A percentile compares a stretch with the other conserved stretches of the same genome.
These are phyloP conservation scores for Casuarius casuarius DNA, from an alignment of 2,113 vertebrate genomes.

Conservation along the genomic window DNA sequence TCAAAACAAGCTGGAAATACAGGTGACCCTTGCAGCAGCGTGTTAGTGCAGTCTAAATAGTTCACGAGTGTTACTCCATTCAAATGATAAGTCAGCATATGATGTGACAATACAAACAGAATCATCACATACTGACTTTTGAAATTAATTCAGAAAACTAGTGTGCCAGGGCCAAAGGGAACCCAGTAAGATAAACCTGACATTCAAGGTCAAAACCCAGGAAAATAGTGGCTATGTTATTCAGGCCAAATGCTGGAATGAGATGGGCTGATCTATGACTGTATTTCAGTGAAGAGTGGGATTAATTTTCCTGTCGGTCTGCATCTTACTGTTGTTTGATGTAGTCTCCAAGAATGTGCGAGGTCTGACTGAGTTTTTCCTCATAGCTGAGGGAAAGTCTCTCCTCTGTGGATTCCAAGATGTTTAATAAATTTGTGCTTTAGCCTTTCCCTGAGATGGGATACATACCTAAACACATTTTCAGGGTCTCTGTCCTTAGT, in stretches of 20 bases:
- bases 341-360: not conserved
- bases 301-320: not conserved
- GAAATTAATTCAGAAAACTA: slow-evolving; percentile 43
- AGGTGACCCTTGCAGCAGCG: not conserved
- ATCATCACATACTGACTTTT: slow-evolving; percentile 37
- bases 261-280: not conserved
- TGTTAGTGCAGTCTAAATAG: not conserved
- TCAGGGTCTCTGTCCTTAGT: not conserved
- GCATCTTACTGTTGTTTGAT: not conserved
- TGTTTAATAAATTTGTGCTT: not conserved
- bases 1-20: slow-evolving; percentile 33
- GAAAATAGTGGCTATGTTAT: not conserved
- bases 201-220: not conserved
- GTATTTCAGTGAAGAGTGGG: not conserved
- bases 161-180: slow-evolving; percentile 32
- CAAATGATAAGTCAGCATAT: not conserved
- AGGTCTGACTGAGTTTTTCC: not conserved
- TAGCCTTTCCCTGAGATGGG: not conserved
- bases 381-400: not conserved
- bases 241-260: not conserved
- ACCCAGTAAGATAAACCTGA: not conserved
- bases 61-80: not conserved
- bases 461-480: not conserved
- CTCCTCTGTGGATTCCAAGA: not conserved
- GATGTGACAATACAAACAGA: slow-evolving; percentile 59